A percentile compares a stretch with the other conserved stretches of the same genome.
These are phyloP conservation scores for Pantherophis guttatus DNA, from an alignment of 2,113 vertebrate species.

Conservation along the genomic window DNA sequence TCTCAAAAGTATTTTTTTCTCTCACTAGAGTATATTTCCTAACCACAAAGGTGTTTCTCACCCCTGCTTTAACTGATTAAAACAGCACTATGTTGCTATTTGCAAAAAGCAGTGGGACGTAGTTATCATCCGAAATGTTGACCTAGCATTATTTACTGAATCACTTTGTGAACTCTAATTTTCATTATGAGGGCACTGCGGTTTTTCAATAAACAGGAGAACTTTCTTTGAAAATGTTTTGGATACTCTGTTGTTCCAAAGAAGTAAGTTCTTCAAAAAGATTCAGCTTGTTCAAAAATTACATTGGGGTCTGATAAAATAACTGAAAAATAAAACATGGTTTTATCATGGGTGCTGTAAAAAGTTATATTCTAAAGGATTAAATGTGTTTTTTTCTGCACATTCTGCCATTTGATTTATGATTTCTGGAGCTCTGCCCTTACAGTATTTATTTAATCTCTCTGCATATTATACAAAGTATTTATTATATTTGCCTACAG, in stretches of 20 bases:
- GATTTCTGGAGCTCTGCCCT: not conserved
- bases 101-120: not conserved
- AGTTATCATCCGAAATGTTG: constrained; percentile 15
- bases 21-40: not conserved
- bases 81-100: not conserved
- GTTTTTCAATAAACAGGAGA: not conserved
- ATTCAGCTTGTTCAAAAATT: not conserved
- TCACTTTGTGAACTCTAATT: not conserved
- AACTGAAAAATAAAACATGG: not conserved
- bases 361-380: not conserved
- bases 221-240: not conserved
- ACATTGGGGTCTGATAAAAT: not conserved
- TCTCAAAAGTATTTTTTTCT: not conserved
- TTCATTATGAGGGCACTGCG: not conserved
- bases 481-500: not conserved
- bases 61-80: not conserved
- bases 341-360: not conserved
- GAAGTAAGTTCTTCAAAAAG: not conserved
- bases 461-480: not conserved
- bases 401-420: not conserved
- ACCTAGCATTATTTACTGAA: not conserved
- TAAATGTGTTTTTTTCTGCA: not conserved
- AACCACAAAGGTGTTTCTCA: not conserved
- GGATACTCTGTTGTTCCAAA: not conserved
- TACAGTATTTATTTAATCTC: not conserved